A percentile compares a stretch with the other conserved stretches of the same genome.
These are phyloP conservation scores for Microcebus tavaratra DNA, from an alignment of 2,113 vertebrate genomes.

Conservation along the genomic window DNA sequence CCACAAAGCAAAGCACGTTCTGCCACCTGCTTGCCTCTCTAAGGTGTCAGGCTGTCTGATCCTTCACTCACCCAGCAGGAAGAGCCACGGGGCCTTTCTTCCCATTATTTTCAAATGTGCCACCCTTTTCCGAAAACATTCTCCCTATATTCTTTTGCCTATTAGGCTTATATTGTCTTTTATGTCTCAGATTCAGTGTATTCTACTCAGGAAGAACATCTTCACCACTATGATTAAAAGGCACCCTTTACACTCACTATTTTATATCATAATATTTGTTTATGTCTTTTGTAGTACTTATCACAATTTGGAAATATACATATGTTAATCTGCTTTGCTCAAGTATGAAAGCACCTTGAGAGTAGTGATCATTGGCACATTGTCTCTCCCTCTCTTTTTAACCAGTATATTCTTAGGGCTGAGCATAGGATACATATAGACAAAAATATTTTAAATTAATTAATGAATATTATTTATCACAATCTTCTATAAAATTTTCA, in stretches of 20 bases:
- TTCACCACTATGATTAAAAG: not conserved
- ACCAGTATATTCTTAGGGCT: not conserved
- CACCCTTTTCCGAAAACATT: not conserved
- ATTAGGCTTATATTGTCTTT: not conserved
- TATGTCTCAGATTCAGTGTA: not conserved
- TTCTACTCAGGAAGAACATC: not conserved
- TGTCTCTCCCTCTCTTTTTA: not conserved
- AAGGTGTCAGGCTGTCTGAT: not conserved
- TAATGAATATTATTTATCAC: not conserved
- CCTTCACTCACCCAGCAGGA: not conserved
- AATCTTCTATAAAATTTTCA: not conserved
- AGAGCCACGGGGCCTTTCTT: not conserved
- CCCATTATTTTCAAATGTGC: not conserved
- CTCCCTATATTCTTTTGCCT: not conserved
- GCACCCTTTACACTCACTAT: not conserved
- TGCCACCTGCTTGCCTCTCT: not conserved
- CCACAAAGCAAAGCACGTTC: not conserved
- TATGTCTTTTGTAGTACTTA: not conserved
- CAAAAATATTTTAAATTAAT: not conserved
- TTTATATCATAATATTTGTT: not conserved
- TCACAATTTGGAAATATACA: not conserved
- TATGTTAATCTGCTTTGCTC: not conserved
- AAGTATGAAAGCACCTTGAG: not conserved
- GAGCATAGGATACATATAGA: accelerated
- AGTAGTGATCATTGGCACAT: not conserved